A percentile compares a stretch with the other conserved stretches of the same genome.
Evolutionary conservation across 2,797 vertebrate species (phyloP).

Genomic region (Coregonus sp.): DNA sequence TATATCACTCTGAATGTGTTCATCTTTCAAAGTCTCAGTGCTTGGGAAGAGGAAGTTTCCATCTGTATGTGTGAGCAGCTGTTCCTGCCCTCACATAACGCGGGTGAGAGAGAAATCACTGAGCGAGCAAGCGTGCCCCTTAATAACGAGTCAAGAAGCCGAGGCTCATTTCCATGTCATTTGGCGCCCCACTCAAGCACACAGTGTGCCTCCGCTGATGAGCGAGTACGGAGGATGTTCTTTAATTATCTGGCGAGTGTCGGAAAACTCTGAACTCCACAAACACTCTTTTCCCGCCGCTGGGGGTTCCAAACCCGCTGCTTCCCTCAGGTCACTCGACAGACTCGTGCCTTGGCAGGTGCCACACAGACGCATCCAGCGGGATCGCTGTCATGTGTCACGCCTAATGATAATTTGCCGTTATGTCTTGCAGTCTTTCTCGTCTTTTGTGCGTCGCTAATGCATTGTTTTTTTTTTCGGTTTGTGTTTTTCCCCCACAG

Average conservation of each 20-base stretch:
- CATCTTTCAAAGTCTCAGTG: background rate
- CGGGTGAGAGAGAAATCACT: slow-evolving; percentile 18
- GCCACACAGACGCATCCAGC: background rate
- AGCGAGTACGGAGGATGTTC: slow-evolving; percentile 39
- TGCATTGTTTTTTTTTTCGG: background rate
- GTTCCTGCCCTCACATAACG: background rate
- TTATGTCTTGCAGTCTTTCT: background rate
- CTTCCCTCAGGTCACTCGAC: slow-evolving; percentile 33
- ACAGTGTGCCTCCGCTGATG: slow-evolving; percentile 22
- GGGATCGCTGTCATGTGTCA: background rate
- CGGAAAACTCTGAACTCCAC: background rate
- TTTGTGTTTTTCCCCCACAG: slow-evolving; percentile 63
- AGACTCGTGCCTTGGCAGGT: slow-evolving; percentile 16
- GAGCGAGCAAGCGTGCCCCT: background rate
- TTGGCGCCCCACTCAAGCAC: slow-evolving; percentile 28
- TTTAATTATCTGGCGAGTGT: slow-evolving; percentile 53
- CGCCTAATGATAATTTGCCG: too few species aligned
- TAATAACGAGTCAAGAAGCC: slow-evolving; percentile 28
- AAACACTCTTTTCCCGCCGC: slow-evolving; percentile 21
- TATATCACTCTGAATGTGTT: background rate
- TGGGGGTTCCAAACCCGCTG: slow-evolving; percentile 22
- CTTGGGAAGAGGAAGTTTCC: background rate
- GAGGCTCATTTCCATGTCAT: slow-evolving; percentile 12
- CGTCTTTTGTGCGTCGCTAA: background rate
- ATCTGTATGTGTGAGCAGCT: background rate